Conservation (phyloP, 2,888 invertebrate species). For the Caenorhabditis zanzibari region DNA sequence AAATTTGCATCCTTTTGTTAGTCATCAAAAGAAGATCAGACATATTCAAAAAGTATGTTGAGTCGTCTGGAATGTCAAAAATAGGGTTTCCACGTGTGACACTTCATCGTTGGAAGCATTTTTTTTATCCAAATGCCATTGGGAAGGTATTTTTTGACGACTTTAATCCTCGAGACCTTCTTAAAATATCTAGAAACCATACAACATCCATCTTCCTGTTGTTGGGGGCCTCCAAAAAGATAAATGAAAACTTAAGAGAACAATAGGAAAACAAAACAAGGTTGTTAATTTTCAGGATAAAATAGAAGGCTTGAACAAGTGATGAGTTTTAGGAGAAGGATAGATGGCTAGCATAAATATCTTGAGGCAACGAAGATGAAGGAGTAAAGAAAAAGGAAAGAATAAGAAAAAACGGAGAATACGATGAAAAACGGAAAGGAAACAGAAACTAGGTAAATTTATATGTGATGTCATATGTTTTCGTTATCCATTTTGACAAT, state of each 20-base stretch:
- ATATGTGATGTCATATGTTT: slow-evolving; percentile 62
- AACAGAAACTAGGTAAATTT: slow-evolving; percentile 57
- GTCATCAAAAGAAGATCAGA: background rate
- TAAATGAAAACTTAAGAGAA: background rate
- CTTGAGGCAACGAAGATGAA: slow-evolving; percentile 42
- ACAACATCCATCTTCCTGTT: background rate
- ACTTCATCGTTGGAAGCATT: slow-evolving; percentile 2
- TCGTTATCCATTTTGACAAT: slow-evolving; percentile 44
- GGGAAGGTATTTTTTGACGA: background rate
- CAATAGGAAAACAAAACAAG: slow-evolving; percentile 13
- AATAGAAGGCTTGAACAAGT: slow-evolving; percentile 17
- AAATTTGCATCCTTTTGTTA: slow-evolving; percentile 7
- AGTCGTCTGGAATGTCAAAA: slow-evolving; percentile 2
- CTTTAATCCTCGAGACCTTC: background rate
- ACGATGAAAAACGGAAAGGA: background rate
- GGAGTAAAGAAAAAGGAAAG: slow-evolving; percentile 10
- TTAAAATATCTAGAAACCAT: slow-evolving; percentile 22
- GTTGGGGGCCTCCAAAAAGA: no score
- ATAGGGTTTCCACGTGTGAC: slow-evolving; percentile 27
- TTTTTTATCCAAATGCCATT: slow-evolving; percentile 11
- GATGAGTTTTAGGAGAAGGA: slow-evolving; percentile 36
- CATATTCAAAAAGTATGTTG: slow-evolving; percentile 1
- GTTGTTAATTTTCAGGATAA: slow-evolving; percentile 34
- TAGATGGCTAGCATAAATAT: slow-evolving; percentile 32
- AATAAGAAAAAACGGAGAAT: slow-evolving; percentile 9